Conservation (phyloP, 2,888 invertebrate genomes). For the Uloborus plumipes region DNA sequence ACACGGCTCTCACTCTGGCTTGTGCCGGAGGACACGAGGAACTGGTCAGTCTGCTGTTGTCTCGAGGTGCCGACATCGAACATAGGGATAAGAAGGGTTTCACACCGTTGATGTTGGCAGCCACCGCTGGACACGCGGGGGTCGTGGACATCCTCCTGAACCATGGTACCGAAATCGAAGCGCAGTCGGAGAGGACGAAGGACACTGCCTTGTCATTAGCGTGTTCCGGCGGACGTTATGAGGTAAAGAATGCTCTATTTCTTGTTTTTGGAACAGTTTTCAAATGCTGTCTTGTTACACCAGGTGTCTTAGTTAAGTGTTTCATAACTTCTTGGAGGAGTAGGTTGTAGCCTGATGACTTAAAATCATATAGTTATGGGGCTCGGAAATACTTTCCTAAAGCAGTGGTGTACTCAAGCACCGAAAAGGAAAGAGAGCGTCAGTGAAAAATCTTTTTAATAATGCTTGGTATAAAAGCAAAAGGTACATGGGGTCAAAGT, state of each 20-base stretch:
- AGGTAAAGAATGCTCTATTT: slow-evolving; percentile 75
- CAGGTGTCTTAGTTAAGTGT: no score
- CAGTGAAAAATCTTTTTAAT: no score
- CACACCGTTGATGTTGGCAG: slow-evolving; percentile 95
- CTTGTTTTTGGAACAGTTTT: slow-evolving; percentile 93
- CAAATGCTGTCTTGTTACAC: slow-evolving; percentile 98
- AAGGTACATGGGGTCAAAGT: no score
- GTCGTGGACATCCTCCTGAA: slow-evolving; percentile 94
- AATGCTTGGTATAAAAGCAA: no score
- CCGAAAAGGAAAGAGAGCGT: no score
- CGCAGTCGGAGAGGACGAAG: slow-evolving; percentile 98
- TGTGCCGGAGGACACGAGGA: slow-evolving; percentile 98
- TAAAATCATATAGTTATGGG: no score
- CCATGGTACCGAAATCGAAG: slow-evolving; percentile 96
- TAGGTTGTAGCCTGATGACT: no score
- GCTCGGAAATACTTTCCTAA: no score
- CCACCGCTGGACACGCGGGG: slow-evolving; percentile 94
- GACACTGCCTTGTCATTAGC: slow-evolving; percentile 97
- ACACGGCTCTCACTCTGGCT: slow-evolving; percentile 96
- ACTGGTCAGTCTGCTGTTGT: slow-evolving; percentile 90
- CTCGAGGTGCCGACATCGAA: slow-evolving; percentile 95
- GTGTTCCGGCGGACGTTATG: slow-evolving; percentile 96
- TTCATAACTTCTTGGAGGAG: no score
- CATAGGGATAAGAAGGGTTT: slow-evolving; percentile 99
- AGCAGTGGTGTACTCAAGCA: no score